Percentiles rank a stretch among this genome's conserved stretches.
phyloP scores from a whole-genome alignment of 2,797 vertebrate genomes.

The Anomalospiza imberbis region DNA sequence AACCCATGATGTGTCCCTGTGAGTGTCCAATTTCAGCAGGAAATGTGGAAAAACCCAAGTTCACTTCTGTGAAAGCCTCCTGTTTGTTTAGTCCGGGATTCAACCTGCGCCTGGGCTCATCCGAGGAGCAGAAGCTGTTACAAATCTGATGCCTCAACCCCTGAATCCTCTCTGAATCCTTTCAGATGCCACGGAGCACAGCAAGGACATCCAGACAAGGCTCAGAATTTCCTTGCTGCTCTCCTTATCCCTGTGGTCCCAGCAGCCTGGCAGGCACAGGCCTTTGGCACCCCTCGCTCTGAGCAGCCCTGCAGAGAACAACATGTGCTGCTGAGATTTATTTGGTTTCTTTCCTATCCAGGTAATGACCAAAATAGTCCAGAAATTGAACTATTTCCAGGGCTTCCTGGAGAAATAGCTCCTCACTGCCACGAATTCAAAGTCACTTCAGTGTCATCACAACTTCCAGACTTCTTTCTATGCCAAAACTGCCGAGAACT shows the following conservation, averaged over 20 bases:
- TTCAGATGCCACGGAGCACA: background rate
- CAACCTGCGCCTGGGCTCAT: background rate
- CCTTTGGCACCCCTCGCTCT: background rate
- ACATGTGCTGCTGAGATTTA: background rate
- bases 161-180: background rate
- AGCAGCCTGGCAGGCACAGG: background rate
- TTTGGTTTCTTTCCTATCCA: background rate
- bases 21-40: background rate
- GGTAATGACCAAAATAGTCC: background rate
- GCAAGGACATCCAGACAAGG: background rate
- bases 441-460: background rate
- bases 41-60: background rate
- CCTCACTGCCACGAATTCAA: background rate
- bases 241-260: background rate
- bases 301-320: background rate
- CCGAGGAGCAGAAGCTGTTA: background rate
- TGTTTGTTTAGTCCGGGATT: conserved; percentile 27
- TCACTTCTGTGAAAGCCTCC: background rate
- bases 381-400: background rate
- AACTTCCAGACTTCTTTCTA: background rate
- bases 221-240: background rate
- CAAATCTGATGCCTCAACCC: background rate
- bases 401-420: background rate
- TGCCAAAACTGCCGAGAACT: background rate
- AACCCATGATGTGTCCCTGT: fast-evolving